phyloP scores from a whole-genome alignment of 2,113 vertebrate species.

The Hiodon alosoides region DNA sequence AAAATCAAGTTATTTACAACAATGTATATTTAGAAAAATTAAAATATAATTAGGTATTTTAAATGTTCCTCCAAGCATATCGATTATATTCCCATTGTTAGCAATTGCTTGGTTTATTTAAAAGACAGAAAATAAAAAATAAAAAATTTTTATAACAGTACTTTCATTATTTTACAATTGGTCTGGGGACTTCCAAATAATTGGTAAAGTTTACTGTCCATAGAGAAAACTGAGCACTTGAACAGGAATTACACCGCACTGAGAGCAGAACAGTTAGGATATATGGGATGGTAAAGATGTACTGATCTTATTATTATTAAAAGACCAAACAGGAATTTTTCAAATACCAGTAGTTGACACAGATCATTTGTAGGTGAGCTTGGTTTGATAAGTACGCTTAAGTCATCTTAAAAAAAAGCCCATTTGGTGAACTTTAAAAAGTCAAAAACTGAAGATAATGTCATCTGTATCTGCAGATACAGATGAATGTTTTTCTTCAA shows the following conservation, averaged over 20 bases:
- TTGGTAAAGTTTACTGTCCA: neutral
- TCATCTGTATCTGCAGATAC: too few species aligned
- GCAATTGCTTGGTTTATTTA: conserved; percentile 6
- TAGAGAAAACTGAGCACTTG: neutral
- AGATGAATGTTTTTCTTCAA: too few species aligned
- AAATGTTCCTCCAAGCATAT: conserved; percentile 5
- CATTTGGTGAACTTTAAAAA: too few species aligned
- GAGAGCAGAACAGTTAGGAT: neutral
- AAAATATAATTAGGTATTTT: conserved; percentile 37
- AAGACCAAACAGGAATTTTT: neutral
- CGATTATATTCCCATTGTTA: neutral
- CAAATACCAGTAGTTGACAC: too few species aligned
- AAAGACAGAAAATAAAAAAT: neutral
- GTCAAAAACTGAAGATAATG: too few species aligned
- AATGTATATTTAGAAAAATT: conserved; percentile 51
- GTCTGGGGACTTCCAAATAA: neutral
- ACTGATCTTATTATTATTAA: neutral
- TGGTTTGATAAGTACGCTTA: too few species aligned
- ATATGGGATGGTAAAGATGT: neutral
- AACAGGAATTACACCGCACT: neutral
- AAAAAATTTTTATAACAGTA: conserved; percentile 18
- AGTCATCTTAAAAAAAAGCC: too few species aligned
- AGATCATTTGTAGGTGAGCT: too few species aligned
- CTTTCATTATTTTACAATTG: neutral
- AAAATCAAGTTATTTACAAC: conserved; percentile 62